Percentiles rank a stretch among this genome's conserved stretches.
These are phyloP conservation scores for Eira barbara DNA, from an alignment of 2,113 vertebrate genomes.

Conservation along the genomic window DNA sequence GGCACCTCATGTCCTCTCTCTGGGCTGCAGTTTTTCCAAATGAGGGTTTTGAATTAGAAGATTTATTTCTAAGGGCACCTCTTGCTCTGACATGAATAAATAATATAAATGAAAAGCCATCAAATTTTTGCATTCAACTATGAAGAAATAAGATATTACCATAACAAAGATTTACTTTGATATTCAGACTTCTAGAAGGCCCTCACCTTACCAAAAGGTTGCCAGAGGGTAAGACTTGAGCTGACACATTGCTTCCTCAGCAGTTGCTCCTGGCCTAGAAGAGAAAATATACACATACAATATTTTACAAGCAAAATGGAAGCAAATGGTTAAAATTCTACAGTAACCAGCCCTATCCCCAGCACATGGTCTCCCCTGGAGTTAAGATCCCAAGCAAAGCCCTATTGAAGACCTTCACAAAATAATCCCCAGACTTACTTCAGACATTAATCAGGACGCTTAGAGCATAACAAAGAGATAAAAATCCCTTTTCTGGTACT, in stretches of 20 bases:
- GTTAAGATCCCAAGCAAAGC: background rate
- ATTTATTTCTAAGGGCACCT: slow-evolving; percentile 21
- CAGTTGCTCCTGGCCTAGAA: background rate
- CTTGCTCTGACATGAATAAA: background rate
- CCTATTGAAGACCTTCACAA: background rate
- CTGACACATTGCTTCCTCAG: background rate
- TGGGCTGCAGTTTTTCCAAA: background rate
- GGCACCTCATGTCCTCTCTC: background rate
- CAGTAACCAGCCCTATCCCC: background rate
- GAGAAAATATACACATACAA: too few relatives aligned
- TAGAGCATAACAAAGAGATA: background rate
- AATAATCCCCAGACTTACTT: background rate
- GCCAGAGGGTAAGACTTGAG: background rate
- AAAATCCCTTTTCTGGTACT: background rate
- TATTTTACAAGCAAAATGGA: background rate
- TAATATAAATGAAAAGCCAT: slow-evolving; percentile 44
- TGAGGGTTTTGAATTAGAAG: background rate
- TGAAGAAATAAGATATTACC: slow-evolving; percentile 3
- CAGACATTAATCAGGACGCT: background rate
- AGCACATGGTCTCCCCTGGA: background rate
- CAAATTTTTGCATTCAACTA: background rate
- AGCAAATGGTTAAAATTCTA: background rate
- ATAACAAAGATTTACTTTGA: background rate
- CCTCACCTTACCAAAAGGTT: background rate
- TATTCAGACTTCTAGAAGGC: background rate